phyloP scores from a whole-genome alignment of 2,113 vertebrate genomes.

The Lates calcarifer region DNA sequence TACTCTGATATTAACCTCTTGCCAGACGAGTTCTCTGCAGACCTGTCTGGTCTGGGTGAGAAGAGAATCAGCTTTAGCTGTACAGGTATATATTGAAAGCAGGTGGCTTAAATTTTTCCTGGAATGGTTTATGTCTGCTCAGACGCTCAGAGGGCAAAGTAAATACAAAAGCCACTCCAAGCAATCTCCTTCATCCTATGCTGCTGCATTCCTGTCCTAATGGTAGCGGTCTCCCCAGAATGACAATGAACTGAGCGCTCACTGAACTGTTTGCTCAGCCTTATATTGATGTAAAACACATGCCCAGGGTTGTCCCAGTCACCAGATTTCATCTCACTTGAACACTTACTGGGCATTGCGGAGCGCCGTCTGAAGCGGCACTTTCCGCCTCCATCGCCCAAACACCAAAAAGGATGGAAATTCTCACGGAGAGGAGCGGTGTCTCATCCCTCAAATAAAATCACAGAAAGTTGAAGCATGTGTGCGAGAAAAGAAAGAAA shows the following conservation, averaged over 20 bases:
- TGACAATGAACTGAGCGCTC: conserved; percentile 52
- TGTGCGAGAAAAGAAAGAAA: conserved; percentile 40
- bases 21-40: conserved; percentile 31
- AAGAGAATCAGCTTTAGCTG: conserved; percentile 20
- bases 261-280: conserved; percentile 49
- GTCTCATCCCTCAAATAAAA: conserved; percentile 16
- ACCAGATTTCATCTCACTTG: conserved; percentile 35
- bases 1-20: conserved; percentile 35
- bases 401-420: conserved; percentile 47
- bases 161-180: conserved; percentile 58
- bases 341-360: conserved; percentile 14
- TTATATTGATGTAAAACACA: conserved; percentile 60
- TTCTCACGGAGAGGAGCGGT: conserved; percentile 35
- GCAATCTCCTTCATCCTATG: conserved; percentile 48
- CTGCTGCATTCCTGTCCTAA: conserved; percentile 56
- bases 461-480: conserved; percentile 28
- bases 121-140: conserved; percentile 57
- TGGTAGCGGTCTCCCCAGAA: conserved; percentile 40
- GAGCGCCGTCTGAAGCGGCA: conserved; percentile 21
- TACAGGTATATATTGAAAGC: conserved; percentile 61
- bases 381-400: conserved; percentile 54
- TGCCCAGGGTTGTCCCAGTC: conserved; percentile 52
- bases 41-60: conserved; percentile 23
- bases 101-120: conserved; percentile 58
- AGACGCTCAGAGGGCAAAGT: conserved; percentile 56